Evolutionary conservation across 2,888 invertebrate species (phyloP), one percentile per base, ranked within the genome.

Genomic region (Malthinus seriepunctatus): DNA sequence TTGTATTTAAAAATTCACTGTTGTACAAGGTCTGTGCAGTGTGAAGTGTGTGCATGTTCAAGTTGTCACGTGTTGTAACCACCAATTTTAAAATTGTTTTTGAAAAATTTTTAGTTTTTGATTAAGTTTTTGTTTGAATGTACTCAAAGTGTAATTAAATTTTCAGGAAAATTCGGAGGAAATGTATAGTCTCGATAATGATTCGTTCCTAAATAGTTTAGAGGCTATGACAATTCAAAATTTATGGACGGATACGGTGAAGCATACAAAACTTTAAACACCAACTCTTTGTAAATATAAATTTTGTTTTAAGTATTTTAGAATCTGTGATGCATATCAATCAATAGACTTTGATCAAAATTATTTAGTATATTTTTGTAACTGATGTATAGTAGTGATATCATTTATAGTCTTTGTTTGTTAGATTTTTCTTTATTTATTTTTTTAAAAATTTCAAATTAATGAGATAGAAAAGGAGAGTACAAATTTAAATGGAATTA

Each of bases 191-290:
- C 80, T 95, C 80, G 95, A 95, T 81, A 95, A 95, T 78, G 95
- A 95, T 78, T 94, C 94, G 62, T 95, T 95, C 82, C 84, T 95
- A 61, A 95, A 95, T 80, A 94, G 94, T 61, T 80, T 95, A 69
- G 95, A 95, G 80, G 93, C 93, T 67, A 93, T 94, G 92, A 93
- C 94, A 68, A 93, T 95, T 75, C 93, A 93, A 78, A 94, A 94
- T 80, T 93, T 93, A 76, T 95, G 94, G 93, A 93, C 93, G 51
- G 93, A 93, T 79, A 92, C 89, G 68, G 92, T 93, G 65, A 93
- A 92, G 78, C 93, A 93, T 79, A 93, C 93, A 71, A 93, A 93
- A 79, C 85, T 93, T 79, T 93, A 87, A 83, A 60, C 32, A 50
- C 32, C 35, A 45, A 34, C 52, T 58, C 51, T 38, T 46, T 56